Base-by-base conservation (phyloP, 2,888 invertebrate species). In the Zhuqinia jingwanae region DNA sequence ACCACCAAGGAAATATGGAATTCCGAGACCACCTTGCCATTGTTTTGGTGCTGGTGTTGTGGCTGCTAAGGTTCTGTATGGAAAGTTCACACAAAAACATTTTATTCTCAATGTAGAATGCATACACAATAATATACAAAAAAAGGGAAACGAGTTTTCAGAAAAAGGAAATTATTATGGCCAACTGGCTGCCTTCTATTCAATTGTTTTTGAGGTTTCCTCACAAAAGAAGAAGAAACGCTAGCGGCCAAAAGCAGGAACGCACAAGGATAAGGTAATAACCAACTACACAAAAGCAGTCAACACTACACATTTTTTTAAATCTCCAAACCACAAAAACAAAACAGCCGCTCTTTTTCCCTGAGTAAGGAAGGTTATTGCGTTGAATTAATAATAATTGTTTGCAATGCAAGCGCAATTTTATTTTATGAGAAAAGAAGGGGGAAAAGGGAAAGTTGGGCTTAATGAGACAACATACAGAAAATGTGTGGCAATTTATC, bases 11-110 rank as follows among this genome's bases (percentile, higher is more conserved):
- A 82, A 88, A 76, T 90, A 90, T 20, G 85, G 13, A 20, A 81
- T 85, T 73, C 88, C 88, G 36, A 90, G 83, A 60, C 88, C 89
- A 60, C 90, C 90, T 83, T 89, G 86, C 90, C 90, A 90, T 53
- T 87, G 85, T 75, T 81, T 78, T 11, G 90, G 90, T 45, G 86
- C 89, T 87, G 75, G 82, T 53, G 80, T 76, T 50, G 87, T 84
- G 70, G 50, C 82, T 60, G 81, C 75, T 63, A 88, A 82, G 45
- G 88, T 84, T 53, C 90, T 90, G 63, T 73, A 17, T 42, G 65
- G 53, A 76, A 36, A 56, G 56, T 58, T 25, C 22, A 76, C 13
- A 76, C 47, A 30, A 20, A 0, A 68, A 11, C 8, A 13, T 30
- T 11, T 42, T 36, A 6, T 42, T 36, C 36, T 63, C 6, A 17